Conservation (phyloP, 1,140 invertebrate genomes). For the Drosophila simulans region DNA sequence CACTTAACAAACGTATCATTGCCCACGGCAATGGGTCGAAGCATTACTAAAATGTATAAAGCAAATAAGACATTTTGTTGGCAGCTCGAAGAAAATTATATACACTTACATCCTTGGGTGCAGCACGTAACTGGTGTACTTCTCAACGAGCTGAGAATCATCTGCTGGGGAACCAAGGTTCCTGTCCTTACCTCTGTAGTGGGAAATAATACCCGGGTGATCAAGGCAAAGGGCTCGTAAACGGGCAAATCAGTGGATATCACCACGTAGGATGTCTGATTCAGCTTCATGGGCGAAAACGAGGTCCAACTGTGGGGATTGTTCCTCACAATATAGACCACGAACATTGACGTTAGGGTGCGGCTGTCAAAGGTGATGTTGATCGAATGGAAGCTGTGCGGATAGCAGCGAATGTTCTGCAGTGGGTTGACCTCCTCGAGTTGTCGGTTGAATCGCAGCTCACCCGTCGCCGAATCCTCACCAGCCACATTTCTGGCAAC, state of each 20-base stretch:
- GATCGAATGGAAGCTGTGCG: conserved; percentile 79
- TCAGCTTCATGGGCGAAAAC: conserved; percentile 73
- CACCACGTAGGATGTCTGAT: conserved; percentile 77
- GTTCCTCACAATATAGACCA: conserved; percentile 74
- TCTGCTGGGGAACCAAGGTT: conserved; percentile 53
- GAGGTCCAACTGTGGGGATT: conserved; percentile 79
- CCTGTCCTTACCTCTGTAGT: conserved; percentile 61
- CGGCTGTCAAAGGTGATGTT: conserved; percentile 80
- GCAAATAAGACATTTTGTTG: background rate
- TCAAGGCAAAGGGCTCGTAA: conserved; percentile 77
- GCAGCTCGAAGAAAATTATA: background rate
- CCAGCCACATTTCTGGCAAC: conserved; percentile 79
- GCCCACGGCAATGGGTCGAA: conserved; percentile 69
- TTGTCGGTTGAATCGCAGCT: conserved; percentile 69
- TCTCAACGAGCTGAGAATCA: conserved; percentile 71
- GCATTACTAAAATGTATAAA: conserved; percentile 51
- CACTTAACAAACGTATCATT: conserved; percentile 80
- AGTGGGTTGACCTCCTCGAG: conserved; percentile 63
- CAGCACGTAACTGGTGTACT: conserved; percentile 75
- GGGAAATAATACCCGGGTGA: conserved; percentile 70
- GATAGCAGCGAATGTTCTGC: conserved; percentile 81
- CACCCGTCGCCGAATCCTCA: conserved; percentile 70
- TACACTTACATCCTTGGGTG: conserved; percentile 80
- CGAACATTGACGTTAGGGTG: conserved; percentile 69
- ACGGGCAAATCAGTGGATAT: conserved; percentile 72